Evolutionary conservation across 2,888 invertebrate species (phyloP).

Genomic region (Anthophora plumipes): DNA sequence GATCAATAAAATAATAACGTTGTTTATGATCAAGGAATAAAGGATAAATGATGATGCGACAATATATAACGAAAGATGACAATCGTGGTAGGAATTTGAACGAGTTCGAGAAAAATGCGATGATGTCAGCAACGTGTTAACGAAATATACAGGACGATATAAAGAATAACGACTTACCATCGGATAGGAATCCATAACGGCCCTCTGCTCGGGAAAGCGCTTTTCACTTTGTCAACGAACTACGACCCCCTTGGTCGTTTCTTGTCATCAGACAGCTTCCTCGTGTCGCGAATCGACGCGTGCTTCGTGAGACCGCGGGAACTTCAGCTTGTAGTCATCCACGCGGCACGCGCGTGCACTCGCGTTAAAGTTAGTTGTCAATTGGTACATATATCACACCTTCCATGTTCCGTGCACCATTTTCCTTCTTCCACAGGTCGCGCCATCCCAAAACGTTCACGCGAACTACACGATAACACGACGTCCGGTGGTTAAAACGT

Average conservation of each 20-base stretch:
- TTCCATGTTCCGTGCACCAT: not conserved
- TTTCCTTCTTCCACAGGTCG: not conserved
- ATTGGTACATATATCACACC: constrained; percentile 34
- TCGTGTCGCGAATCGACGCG: constrained; percentile 36
- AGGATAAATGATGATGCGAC: no score
- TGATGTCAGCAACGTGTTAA: constrained; percentile 18
- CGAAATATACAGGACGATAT: not conserved
- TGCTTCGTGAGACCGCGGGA: constrained; percentile 47
- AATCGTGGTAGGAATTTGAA: not conserved
- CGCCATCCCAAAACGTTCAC: not conserved
- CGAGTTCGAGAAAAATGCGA: not conserved
- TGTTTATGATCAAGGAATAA: no score
- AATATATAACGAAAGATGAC: not conserved
- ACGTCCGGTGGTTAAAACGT: not conserved
- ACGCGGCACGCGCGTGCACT: constrained; percentile 55
- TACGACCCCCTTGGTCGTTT: not conserved
- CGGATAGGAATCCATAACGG: constrained; percentile 80
- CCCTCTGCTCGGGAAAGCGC: constrained; percentile 10
- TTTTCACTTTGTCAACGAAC: constrained; percentile 43
- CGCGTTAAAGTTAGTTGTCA: constrained; percentile 25
- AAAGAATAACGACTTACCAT: constrained; percentile 73
- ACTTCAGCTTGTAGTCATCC: constrained; percentile 39
- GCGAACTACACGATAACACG: not conserved
- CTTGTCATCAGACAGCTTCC: constrained; percentile 3
- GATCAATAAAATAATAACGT: no score